Base-by-base conservation (phyloP, 2,888 invertebrate species). In the Cosmopolites sordidus region DNA sequence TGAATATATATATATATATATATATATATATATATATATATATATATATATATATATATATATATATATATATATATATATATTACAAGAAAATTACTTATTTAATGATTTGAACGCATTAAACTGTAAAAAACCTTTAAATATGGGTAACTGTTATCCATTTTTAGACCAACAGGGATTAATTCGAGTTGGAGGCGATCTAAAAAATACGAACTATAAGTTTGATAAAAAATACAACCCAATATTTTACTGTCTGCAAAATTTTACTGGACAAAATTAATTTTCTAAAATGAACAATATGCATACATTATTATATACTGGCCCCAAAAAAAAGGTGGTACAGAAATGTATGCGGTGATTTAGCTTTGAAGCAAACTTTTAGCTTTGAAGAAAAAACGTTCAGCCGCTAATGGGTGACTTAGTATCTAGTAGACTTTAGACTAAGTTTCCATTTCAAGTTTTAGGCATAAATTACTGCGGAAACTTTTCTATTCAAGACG, bases 171-270 rank as follows among this genome's bases (percentile, higher is more conserved):
- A 17, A 43, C 3, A 14, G 12, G 22, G 12, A 4, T 6, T 43
- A 22, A 43, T 43, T 9, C 43, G 43, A 43, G 43, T 43, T 8
- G 43, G 43, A 22, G 43, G 43, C 16, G 5, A 22, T 18, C n/a
- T 43, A n/a, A 12, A 6, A 43, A 2, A 43, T 22, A 11, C 22
- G 3, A n/a, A 5, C 16, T 15, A 6, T 43, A 5, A 5, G 14
- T 38, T 9, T 38, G n/a, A 17, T 18, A 8, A 43, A 18, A 43
- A 22, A 22, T 22, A 43, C 16, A 17, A 14, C 2, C 11, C 22
- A 12, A n/a, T n/a, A n/a, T n/a, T n/a, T 4, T 43, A 2, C 8
- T 43, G n/a, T 15, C 43, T 12, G 6, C 43, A 18, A 43, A 18
- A 8, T 22, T 18, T 22, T 2, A 6, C 3, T n/a, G 16, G n/a